Base-by-base conservation (phyloP, 1,140 invertebrate species). In the Polypedilum vanderplanki region DNA sequence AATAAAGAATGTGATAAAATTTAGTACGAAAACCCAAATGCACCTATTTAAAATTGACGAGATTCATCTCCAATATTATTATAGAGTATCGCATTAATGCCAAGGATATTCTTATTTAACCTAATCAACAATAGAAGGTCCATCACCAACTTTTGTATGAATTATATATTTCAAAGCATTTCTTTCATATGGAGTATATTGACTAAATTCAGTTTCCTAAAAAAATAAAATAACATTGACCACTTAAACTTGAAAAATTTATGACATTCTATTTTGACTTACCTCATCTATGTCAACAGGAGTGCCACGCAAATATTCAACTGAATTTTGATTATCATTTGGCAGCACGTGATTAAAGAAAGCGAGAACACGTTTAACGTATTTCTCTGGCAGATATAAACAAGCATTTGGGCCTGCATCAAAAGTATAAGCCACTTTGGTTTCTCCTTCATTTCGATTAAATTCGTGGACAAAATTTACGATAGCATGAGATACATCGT, bases 361-460 rank as follows among this genome's bases (percentile, higher is more conserved):
- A 67, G 87, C 81, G 3, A 91, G 41, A 33, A 96, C 83, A 80
- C 86, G 83, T 3, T 89, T 81, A 0, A 97, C 88, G 84, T 92
- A 85, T 77, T 92, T 85, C 79, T 95, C 90, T 75, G 94, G 81
- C 18, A 97, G 82, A 85, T 93, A 98, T 0, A 98, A 80, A 81
- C 94, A 98, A 5, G 95, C 95, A 87, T 98, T 99, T 75, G 96
- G 94, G 10, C 97, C 97, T 76, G 97, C 97, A 88, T 99, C 97
- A 86, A 96, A 98, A 24, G 96, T 98, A 81, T 99, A 99, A 4
- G 95, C 94, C 3, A 93, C 91, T 82, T 89, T 91, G 24, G 83
- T 82, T 75, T 82, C 79, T 15, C 88, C 87, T 79, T 81, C 84
- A 24, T 85, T 80, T 22, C 87, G 83, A 83, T 99, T 98, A 79